A percentile compares a stretch with the other conserved stretches of the same genome.
Evolutionary conservation across 2,113 vertebrate genomes (phyloP).

Genomic region (Gallinago undulata): DNA sequence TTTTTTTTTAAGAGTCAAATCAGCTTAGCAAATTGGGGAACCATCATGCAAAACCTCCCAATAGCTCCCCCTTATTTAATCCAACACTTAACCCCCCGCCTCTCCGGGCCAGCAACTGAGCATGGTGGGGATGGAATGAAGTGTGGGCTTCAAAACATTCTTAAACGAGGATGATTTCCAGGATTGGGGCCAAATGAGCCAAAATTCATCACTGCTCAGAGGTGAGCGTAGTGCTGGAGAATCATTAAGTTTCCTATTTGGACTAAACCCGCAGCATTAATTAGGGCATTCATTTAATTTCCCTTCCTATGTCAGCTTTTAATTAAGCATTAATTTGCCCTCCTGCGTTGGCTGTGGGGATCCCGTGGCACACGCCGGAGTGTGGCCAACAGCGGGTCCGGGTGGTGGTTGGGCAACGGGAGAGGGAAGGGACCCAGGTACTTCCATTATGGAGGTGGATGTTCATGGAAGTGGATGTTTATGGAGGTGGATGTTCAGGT

Average conservation of each 20-base stretch:
- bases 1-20: not conserved
- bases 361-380: not conserved
- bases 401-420: not conserved
- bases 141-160: not conserved
- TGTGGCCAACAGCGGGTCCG: rapidly evolving
- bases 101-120: not conserved
- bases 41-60: not conserved
- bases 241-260: not conserved
- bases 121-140: not conserved
- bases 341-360: not conserved
- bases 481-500: not conserved
- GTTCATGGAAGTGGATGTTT: not conserved
- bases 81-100: not conserved
- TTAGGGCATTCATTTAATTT: slow-evolving; percentile 45
- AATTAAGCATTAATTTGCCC: slow-evolving; percentile 20
- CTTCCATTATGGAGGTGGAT: not conserved
- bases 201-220: not conserved
- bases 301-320: slow-evolving; percentile 17
- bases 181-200: slow-evolving; percentile 40
- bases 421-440: not conserved
- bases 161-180: slow-evolving; percentile 39
- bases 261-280: slow-evolving; percentile 6
- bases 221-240: not conserved
- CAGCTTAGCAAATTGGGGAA: not conserved
- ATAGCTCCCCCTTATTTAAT: not conserved